phyloP scores from a whole-genome alignment of 1,140 invertebrate genomes.

The Melipona quadrifasciata region DNA sequence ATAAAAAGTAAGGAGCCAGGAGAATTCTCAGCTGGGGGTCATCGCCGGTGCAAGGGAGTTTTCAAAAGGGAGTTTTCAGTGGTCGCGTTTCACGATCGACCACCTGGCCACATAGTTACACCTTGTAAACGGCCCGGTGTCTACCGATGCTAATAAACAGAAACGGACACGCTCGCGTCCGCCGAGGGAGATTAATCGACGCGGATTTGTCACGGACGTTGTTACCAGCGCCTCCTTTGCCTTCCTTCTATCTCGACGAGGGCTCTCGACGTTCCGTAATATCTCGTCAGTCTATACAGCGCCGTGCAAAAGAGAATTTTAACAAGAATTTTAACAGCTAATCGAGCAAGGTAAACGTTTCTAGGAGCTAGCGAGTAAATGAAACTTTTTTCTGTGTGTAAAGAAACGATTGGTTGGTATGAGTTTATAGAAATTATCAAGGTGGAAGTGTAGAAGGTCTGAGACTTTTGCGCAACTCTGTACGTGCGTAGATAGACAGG shows the following conservation, averaged over 20 bases:
- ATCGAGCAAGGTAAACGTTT: too few species aligned
- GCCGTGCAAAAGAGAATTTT: neutral
- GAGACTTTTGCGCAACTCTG: neutral
- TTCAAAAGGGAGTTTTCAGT: conserved; percentile 60
- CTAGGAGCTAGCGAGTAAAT: too few species aligned
- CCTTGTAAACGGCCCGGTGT: conserved; percentile 66
- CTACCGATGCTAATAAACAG: conserved; percentile 63
- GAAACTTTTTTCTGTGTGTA: too few species aligned
- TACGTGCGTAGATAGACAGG: neutral
- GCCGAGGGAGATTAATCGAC: conserved; percentile 69
- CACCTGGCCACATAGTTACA: conserved; percentile 71
- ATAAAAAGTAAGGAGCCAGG: conserved; percentile 70
- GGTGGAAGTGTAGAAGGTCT: neutral
- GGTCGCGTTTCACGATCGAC: conserved; percentile 64
- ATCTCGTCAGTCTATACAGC: neutral
- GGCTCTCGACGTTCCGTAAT: neutral
- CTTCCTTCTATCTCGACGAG: conserved; percentile 25
- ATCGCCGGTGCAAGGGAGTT: conserved; percentile 63
- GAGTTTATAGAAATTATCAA: too few species aligned
- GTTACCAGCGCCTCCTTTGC: conserved; percentile 53
- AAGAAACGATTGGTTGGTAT: too few species aligned
- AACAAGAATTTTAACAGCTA: too few species aligned
- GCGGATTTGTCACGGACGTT: conserved; percentile 72
- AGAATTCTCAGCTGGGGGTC: conserved; percentile 73
- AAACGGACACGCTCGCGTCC: conserved; percentile 37